phyloP scores from a whole-genome alignment of 2,797 vertebrate species.

The Clarias laeviceps region DNA sequence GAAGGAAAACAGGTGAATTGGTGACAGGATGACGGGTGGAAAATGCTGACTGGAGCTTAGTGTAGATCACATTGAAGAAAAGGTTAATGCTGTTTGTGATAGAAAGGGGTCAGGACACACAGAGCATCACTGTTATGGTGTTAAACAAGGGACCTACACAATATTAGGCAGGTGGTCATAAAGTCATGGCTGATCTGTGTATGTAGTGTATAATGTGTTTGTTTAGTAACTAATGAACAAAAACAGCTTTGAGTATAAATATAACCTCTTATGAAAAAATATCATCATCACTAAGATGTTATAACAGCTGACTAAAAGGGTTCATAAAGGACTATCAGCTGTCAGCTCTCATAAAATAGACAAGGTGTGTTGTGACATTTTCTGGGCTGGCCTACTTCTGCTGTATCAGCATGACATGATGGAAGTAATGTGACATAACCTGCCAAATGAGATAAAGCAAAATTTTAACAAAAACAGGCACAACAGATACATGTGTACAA shows the following conservation, averaged over 20 bases:
- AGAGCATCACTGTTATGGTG: no score
- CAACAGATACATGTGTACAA: background rate
- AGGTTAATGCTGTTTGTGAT: no score
- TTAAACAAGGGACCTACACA: no score
- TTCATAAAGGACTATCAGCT: no score
- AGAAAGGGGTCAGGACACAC: no score
- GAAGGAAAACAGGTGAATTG: no score
- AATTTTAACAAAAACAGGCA: background rate
- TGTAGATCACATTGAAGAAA: no score
- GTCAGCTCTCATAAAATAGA: background rate
- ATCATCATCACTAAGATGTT: background rate
- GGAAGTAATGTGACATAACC: background rate
- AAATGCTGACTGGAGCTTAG: no score
- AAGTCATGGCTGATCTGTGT: no score
- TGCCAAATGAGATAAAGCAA: background rate
- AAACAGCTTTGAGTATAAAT: background rate
- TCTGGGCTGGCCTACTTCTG: background rate
- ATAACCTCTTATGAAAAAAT: background rate
- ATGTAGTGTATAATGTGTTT: background rate
- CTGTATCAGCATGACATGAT: background rate
- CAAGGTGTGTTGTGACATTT: slow-evolving; percentile 1
- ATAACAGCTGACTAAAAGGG: background rate
- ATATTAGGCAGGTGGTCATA: no score
- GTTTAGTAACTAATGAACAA: background rate
- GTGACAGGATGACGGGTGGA: no score